A percentile compares a stretch with the other conserved stretches of the same genome.
phyloP scores from a whole-genome alignment of 2,888 invertebrate species.

The Macrosiphum euphorbiae region DNA sequence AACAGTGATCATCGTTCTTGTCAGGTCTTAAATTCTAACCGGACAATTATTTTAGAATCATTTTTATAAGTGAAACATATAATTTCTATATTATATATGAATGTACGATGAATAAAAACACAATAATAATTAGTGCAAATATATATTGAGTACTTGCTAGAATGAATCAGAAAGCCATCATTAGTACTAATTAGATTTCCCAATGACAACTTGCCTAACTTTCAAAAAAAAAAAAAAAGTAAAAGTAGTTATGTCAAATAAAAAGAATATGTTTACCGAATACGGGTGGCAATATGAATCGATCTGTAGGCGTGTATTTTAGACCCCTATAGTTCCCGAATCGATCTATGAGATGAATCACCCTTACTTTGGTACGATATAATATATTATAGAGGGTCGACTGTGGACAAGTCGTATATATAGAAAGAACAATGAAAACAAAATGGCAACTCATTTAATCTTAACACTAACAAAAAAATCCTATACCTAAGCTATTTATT shows the following conservation, averaged over 20 bases:
- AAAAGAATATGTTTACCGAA: neutral
- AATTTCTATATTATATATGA: neutral
- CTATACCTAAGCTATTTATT: neutral
- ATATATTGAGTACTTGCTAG: neutral
- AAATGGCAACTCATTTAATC: constrained; percentile 1
- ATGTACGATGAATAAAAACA: neutral
- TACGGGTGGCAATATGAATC: neutral
- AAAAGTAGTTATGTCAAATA: neutral
- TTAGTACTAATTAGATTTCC: neutral
- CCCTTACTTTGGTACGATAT: neutral
- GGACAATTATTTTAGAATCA: neutral
- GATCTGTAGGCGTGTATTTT: neutral
- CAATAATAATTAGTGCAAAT: neutral
- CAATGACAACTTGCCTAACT: neutral
- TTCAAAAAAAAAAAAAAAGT: neutral
- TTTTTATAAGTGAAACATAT: neutral
- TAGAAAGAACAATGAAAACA: neutral
- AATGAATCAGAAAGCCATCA: neutral
- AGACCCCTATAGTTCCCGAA: neutral
- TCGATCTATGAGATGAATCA: constrained; percentile 13
- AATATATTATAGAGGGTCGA: neutral
- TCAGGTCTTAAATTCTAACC: neutral
- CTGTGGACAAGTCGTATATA: neutral
- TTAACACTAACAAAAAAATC: neutral
- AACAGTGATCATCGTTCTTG: neutral